phyloP scores from a whole-genome alignment of 2,797 vertebrate species.

The Myiotriccus ornatus region DNA sequence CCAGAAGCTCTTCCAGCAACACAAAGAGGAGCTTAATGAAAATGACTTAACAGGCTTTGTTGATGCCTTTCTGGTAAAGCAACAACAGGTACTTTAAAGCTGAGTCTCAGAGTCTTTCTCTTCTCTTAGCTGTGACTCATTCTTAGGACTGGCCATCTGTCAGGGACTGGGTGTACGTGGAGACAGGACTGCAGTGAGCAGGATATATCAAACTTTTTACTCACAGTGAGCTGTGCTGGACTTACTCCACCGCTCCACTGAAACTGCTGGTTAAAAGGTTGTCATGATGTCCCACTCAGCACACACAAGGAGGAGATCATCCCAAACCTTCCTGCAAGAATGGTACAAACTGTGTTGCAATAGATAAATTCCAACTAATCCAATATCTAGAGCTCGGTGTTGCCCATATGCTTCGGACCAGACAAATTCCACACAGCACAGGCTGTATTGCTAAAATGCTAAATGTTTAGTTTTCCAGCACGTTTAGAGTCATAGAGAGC shows the following conservation, averaged over 20 bases:
- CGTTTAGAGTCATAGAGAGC: neutral
- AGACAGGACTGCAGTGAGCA: neutral
- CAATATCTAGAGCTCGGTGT: neutral
- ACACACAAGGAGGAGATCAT: neutral
- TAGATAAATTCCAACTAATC: neutral
- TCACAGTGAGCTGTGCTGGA: neutral
- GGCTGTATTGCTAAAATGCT: neutral
- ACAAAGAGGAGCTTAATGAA: slow-evolving; percentile 42
- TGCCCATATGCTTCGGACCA: neutral
- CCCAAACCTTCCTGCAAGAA: neutral
- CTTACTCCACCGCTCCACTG: accelerated
- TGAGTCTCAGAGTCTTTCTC: neutral
- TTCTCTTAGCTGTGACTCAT: neutral
- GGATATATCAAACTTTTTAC: neutral
- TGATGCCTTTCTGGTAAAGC: slow-evolving; percentile 69
- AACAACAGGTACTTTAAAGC: slow-evolving; percentile 54
- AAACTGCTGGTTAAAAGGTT: neutral
- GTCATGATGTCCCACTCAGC: neutral
- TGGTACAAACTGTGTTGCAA: neutral
- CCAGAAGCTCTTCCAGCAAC: slow-evolving; percentile 49
- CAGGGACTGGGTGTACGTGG: neutral
- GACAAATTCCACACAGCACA: neutral
- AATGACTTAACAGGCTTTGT: slow-evolving; percentile 68
- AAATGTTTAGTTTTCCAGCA: neutral
- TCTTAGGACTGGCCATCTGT: neutral